Base-by-base conservation (phyloP, 1,140 invertebrate genomes). In the Ceratosolen solmsi region DNA sequence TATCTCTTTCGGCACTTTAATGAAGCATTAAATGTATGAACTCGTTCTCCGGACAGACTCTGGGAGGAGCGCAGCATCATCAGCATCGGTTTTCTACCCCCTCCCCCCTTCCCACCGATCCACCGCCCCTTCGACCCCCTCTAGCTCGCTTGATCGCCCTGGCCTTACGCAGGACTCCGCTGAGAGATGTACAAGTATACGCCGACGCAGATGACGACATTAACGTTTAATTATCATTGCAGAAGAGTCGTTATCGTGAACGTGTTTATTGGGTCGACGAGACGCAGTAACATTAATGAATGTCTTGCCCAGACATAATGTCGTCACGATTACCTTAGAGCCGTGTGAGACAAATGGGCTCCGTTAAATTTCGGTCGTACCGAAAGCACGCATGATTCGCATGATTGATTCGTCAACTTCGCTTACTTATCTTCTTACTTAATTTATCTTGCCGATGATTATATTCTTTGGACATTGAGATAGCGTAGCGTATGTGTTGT, bases 1-100 rank as follows among this genome's bases (percentile, higher is more conserved):
- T 77, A 78, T 83, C 72, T 80, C 72, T 83, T 80, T 63, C 54
- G 81, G 54, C 81, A 56, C 51, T 54, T 71, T 78, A 83, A 79
- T 74, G 76, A 70, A 79, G 58, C 75, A 51, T 78, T 78, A 46
- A 83, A 83, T 54, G 75, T 78, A 73, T 83, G 82, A 41, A 74
- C 75, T 72, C 58, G 63, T 15, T 49, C 70, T 17, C 7, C 3
- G 25, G 70, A 15, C n/a, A 22, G 41, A 72, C n/a, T 72, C 33
- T 38, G 63, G 20, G 33, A 68, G 63, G 36, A 68, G 60, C 17
- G 13, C 13, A 63, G 25, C 27, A 68, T 38, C 63, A 38, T 68
- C 63, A n/a, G 63, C 36, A 13, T 5, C 38, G 71, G 22, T n/a
- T 74, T 5, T 11, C 30, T 74, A 27, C 5, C 25, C 46, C 73